Evolutionary conservation across 2,113 vertebrate species (phyloP), one percentile per base, ranked within the genome.

Genomic region (Prunella himalayana): DNA sequence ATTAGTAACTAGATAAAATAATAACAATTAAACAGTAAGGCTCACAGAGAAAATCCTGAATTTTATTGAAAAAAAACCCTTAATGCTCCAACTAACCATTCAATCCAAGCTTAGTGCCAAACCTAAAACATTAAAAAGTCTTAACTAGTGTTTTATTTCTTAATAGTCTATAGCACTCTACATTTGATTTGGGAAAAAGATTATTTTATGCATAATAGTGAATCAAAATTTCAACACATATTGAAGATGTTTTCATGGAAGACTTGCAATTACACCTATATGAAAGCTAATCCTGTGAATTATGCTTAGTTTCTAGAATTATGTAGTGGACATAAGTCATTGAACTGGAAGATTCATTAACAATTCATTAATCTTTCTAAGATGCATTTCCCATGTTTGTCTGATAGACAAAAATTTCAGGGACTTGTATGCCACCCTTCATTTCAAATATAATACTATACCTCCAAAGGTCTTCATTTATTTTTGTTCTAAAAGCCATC

Each of bases 401-500:
- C 39, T 54, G 49, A 45, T 31, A 33, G 59, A 94, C 20, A 54
- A 88, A 96, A 85, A 88, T 87, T 95, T 94, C 60, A 86, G 30
- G 44, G 41, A 75, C 28, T 72, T 88, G 23, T 53, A 87, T 59
- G 51, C 18, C 80, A 65, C 47, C 18, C 42, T 79, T 94, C 44
- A 54, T 95, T 94, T 95, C 71, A 84, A 86, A 82, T 85, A 73
- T n/a, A 44, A 54, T 64, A 28, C 42, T 83, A 25, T 56, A 20
- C 12, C 39, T 86, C 42, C 50, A 82, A 45, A 81, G 31, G 28
- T 14, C 27, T 95, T 91, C 21, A 66, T 87, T 94, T 96, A 60
- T 94, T 94, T 88, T 86, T 91, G 56, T 91, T 41, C 39, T 96
- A 78, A 97, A 96, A 95, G 61, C 31, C 35, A 57, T 93, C 70